Percentiles rank a stretch among this genome's conserved stretches.
Evolutionary conservation across 2,797 vertebrate species (phyloP).

Genomic region (Leptodactylus fallax): DNA sequence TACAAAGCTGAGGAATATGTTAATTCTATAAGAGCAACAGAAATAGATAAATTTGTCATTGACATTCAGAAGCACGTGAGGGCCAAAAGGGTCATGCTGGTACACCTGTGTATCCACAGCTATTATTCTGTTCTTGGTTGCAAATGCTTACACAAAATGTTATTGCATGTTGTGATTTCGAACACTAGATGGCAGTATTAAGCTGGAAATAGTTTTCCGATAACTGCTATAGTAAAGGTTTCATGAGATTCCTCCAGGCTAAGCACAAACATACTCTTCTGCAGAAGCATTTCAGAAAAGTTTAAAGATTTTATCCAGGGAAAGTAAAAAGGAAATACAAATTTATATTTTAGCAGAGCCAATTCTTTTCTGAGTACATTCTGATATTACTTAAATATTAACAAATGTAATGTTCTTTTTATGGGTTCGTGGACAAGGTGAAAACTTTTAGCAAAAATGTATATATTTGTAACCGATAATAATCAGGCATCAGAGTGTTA

Average conservation of each 20-base stretch:
- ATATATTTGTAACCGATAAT: constrained; percentile 41
- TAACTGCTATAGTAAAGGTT: constrained; percentile 19
- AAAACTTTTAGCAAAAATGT: constrained; percentile 34
- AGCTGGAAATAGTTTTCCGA: background rate
- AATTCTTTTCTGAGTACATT: constrained; percentile 39
- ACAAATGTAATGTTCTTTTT: constrained; percentile 44
- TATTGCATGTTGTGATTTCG: background rate
- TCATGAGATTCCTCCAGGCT: constrained; percentile 48
- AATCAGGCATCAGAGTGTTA: constrained; percentile 15
- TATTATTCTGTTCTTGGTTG: background rate
- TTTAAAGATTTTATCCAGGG: constrained; percentile 52
- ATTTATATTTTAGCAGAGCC: constrained; percentile 52
- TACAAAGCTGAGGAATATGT: background rate
- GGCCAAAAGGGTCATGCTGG: background rate
- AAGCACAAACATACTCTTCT: constrained; percentile 33
- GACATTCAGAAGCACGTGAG: background rate
- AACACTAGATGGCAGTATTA: constrained; percentile 56
- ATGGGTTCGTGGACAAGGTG: constrained; percentile 23
- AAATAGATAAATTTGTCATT: background rate
- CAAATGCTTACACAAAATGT: background rate
- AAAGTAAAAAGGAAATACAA: constrained; percentile 49
- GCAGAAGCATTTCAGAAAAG: constrained; percentile 37
- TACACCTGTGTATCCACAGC: background rate
- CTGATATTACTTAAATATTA: constrained; percentile 54
- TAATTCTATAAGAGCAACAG: background rate